phyloP scores from a whole-genome alignment of 2,888 invertebrate genomes.

The Coecobrya sp. region DNA sequence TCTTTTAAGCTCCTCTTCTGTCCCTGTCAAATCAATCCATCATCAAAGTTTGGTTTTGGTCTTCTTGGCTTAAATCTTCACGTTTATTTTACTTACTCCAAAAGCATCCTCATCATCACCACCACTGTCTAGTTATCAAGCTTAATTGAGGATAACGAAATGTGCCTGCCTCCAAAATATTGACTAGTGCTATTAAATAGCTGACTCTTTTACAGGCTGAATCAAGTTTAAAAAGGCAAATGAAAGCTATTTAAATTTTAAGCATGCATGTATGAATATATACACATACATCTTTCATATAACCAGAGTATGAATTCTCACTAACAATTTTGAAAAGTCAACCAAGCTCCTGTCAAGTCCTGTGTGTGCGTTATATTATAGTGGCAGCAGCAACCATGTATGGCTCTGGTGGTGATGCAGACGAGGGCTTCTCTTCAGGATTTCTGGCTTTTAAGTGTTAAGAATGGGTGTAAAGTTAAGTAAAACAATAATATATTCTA shows the following conservation, averaged over 20 bases:
- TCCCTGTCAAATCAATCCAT: slow-evolving; percentile 72
- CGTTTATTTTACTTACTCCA: slow-evolving; percentile 46
- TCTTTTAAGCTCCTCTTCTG: slow-evolving; percentile 37
- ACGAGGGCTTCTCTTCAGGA: neutral
- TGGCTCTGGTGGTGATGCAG: neutral
- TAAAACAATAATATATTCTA: no score
- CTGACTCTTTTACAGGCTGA: neutral
- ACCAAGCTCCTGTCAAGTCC: slow-evolving; percentile 6
- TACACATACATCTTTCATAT: neutral
- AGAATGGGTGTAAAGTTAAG: no score
- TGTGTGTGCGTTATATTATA: neutral
- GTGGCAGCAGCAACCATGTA: neutral
- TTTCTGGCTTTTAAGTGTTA: no score
- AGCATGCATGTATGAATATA: neutral
- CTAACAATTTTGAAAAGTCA: slow-evolving; percentile 12
- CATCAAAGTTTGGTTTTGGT: slow-evolving; percentile 37
- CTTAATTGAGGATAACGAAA: slow-evolving; percentile 64
- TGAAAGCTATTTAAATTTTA: neutral
- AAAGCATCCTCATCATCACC: neutral
- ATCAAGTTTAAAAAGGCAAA: neutral
- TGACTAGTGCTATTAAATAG: neutral
- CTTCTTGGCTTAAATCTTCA: slow-evolving; percentile 42
- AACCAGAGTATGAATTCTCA: no score
- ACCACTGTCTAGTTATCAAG: slow-evolving; percentile 46
- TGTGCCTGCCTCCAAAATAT: slow-evolving; percentile 48